Percentiles rank a stretch among this genome's conserved stretches.
Evolutionary conservation across 92 coral and sea anemone species (phyloP).

Genomic region (Micromussa lordhowensis): DNA sequence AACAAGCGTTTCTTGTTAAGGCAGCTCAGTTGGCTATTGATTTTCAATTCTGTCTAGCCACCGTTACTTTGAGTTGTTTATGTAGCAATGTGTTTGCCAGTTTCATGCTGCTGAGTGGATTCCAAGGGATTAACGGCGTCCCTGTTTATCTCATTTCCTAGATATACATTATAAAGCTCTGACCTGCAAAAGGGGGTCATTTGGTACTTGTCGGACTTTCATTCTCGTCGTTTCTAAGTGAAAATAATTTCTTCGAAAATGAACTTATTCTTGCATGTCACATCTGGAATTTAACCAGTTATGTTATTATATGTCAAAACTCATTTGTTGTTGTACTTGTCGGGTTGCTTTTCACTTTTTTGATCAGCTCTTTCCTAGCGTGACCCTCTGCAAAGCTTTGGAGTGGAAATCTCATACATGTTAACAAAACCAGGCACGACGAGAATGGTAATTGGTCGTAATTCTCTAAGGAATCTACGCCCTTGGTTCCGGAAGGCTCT

Average conservation of each 20-base stretch:
- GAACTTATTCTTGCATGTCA: not conserved
- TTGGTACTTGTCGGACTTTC: not conserved
- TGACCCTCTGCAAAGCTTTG: not conserved
- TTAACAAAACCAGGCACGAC: not conserved
- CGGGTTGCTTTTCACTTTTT: not conserved
- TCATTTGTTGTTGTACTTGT: not conserved
- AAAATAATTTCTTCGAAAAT: not conserved
- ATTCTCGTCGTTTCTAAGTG: not conserved
- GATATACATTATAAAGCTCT: not conserved
- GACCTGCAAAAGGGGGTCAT: not conserved
- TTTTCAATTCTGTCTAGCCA: not conserved
- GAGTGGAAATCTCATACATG: not conserved
- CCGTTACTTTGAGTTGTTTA: not conserved
- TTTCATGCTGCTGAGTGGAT: not conserved
- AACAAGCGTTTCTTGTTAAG: not conserved
- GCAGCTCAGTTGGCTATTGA: not conserved
- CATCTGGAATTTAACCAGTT: not conserved
- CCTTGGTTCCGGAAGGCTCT: not conserved
- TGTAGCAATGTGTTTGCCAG: not conserved
- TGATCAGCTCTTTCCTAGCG: not conserved
- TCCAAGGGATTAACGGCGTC: not conserved
- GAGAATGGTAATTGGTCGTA: not conserved
- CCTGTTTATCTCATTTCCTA: not conserved
- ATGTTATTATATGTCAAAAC: not conserved
- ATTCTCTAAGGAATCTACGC: not conserved